Conservation (phyloP, 2,113 vertebrate species). For the Spea multiplicata region DNA sequence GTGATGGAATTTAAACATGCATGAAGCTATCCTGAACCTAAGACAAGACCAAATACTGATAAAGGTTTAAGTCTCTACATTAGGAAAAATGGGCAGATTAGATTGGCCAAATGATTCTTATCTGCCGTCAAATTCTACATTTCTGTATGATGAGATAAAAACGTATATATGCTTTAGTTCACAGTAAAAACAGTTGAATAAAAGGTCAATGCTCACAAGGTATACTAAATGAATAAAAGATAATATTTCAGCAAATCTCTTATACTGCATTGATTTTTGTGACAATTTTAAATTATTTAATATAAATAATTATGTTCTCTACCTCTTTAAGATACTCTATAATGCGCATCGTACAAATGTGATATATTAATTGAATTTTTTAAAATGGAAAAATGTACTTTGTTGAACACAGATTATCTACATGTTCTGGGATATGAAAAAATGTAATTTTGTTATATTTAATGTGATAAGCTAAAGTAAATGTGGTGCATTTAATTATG, state of each 20-base stretch:
- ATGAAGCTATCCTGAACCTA: too few relatives aligned
- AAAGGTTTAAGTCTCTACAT: too few relatives aligned
- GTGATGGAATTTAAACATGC: too few relatives aligned
- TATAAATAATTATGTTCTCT: not conserved
- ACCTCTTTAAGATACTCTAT: not conserved
- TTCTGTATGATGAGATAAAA: too few relatives aligned
- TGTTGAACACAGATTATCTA: not conserved
- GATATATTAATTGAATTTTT: not conserved
- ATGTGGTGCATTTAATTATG: not conserved
- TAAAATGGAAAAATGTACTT: not conserved
- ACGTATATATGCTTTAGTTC: too few relatives aligned
- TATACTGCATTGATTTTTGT: not conserved
- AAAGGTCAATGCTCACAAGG: not conserved
- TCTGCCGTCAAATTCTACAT: too few relatives aligned
- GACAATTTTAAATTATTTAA: not conserved
- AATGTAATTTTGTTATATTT: not conserved
- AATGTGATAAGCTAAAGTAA: not conserved
- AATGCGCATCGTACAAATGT: not conserved
- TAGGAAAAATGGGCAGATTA: too few relatives aligned
- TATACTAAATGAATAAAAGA: not conserved
- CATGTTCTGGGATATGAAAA: not conserved
- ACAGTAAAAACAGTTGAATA: too few relatives aligned
- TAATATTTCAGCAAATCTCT: not conserved
- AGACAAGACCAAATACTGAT: too few relatives aligned
- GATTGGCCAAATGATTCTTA: too few relatives aligned